These are phyloP conservation scores for Sebastes baramenuke DNA, from an alignment of 2,797 vertebrate species.

Conservation along the genomic window DNA sequence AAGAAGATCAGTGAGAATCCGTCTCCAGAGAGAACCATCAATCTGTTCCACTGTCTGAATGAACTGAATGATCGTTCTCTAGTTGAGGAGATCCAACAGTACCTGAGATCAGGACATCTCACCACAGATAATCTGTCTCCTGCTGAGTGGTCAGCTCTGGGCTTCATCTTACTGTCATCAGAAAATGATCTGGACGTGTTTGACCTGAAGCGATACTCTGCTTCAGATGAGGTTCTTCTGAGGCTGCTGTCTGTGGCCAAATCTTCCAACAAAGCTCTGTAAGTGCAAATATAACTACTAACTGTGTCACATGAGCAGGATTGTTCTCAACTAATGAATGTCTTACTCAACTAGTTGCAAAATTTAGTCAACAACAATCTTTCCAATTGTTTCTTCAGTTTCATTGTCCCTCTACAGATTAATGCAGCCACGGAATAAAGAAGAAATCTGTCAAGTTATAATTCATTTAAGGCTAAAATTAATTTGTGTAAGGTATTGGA, in stretches of 20 bases:
- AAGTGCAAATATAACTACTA: neutral
- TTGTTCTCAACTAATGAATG: neutral
- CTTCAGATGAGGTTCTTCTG: slow-evolving; percentile 5
- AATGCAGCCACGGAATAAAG: neutral
- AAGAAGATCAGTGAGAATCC: slow-evolving; percentile 14
- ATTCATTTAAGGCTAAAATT: neutral
- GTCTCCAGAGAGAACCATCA: slow-evolving; percentile 17
- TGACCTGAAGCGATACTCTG: slow-evolving; percentile 3
- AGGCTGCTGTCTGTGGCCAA: slow-evolving; percentile 15
- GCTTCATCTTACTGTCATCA: slow-evolving; percentile 35
- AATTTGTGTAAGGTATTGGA: neutral
- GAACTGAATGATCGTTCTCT: slow-evolving; percentile 7
- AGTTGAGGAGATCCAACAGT: slow-evolving; percentile 24
- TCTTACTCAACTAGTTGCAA: neutral
- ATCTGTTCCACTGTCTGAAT: neutral
- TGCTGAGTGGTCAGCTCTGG: slow-evolving; percentile 39
- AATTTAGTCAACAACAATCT: neutral
- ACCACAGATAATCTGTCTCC: slow-evolving; percentile 6
- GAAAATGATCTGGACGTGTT: neutral
- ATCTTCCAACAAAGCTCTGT: neutral
- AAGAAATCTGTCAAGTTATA: neutral
- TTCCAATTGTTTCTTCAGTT: neutral
- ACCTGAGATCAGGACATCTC: slow-evolving; percentile 23
- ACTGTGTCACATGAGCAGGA: neutral
- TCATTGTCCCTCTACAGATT: neutral